Conservation (phyloP, 2,888 invertebrate genomes). For the Heteromurus nitidus region DNA sequence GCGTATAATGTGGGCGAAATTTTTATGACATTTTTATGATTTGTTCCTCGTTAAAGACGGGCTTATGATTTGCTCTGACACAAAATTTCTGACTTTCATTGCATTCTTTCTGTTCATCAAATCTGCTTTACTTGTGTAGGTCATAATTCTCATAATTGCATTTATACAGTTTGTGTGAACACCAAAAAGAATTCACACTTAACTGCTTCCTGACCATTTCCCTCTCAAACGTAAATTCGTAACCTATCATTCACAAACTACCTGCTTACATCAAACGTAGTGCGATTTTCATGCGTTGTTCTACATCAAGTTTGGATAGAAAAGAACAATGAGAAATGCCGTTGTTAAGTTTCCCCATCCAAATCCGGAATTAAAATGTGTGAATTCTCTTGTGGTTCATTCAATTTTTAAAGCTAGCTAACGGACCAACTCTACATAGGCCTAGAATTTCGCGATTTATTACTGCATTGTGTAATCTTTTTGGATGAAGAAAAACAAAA, state of each 20-base stretch:
- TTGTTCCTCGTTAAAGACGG: not conserved
- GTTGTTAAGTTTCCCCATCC: slow-evolving; percentile 23
- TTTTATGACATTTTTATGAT: not conserved
- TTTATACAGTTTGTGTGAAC: too few species aligned
- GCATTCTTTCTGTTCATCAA: not conserved
- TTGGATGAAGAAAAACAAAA: too few species aligned
- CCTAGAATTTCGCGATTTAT: too few species aligned
- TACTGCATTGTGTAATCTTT: too few species aligned
- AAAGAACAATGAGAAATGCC: slow-evolving; percentile 7
- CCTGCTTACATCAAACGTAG: not conserved
- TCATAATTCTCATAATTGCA: too few species aligned
- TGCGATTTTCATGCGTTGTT: too few species aligned
- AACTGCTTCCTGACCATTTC: not conserved
- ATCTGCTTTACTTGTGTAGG: not conserved
- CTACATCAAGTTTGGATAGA: not conserved
- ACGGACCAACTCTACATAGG: not conserved
- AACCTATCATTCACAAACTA: not conserved
- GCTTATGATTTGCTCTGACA: too few species aligned
- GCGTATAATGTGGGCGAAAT: not conserved
- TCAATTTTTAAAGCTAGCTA: not conserved
- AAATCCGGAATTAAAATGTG: slow-evolving; percentile 21
- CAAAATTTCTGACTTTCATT: not conserved
- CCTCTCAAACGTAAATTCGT: not conserved
- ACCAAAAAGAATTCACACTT: not conserved
- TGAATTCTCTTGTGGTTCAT: slow-evolving; percentile 10